Evolutionary conservation across 2,113 vertebrate genomes (phyloP).

Genomic region (Pogonocichla stellata): DNA sequence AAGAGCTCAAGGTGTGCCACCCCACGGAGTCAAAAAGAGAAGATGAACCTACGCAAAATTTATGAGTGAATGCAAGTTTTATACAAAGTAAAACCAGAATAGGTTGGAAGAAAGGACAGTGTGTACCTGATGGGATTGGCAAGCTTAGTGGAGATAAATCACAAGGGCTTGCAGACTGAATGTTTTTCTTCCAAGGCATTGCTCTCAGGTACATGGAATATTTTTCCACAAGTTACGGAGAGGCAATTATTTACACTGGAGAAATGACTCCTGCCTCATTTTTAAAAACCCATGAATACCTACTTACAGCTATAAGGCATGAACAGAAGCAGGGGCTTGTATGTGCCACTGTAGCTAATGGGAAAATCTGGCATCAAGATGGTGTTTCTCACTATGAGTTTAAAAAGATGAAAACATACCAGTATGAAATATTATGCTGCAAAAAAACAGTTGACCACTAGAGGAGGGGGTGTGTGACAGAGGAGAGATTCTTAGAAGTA

Average conservation of each 20-base stretch:
- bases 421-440: background rate
- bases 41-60: background rate
- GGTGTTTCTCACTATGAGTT: background rate
- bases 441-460: background rate
- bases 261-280: background rate
- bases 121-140: background rate
- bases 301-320: background rate
- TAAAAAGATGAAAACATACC: background rate
- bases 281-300: background rate
- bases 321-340: background rate
- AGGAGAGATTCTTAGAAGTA: background rate
- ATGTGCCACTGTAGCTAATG: rapidly evolving
- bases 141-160: background rate
- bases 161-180: background rate
- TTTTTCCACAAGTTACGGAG: background rate
- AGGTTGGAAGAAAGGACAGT: background rate
- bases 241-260: background rate
- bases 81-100: background rate
- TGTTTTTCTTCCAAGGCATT: background rate
- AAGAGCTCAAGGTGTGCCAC: background rate
- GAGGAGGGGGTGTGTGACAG: background rate
- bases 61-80: background rate
- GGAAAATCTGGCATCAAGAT: rapidly evolving
- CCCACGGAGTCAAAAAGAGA: background rate
- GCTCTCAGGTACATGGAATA: background rate